Percentiles rank a stretch among this genome's conserved stretches.
Conservation (phyloP, 2,113 vertebrate species). For the Bungarus multicinctus region DNA sequence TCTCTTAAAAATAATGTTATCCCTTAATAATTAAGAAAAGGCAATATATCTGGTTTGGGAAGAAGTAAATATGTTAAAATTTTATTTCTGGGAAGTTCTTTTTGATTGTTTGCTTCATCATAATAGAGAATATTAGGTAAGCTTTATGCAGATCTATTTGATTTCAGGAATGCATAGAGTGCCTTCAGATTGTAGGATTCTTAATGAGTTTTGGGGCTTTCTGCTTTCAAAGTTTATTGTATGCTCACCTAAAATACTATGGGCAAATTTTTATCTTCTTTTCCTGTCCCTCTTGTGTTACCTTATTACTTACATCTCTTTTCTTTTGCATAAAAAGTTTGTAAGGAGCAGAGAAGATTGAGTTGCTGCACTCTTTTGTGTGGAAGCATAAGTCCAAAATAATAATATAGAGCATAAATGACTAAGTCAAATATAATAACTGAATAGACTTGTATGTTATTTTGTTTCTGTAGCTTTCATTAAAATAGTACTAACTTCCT, state of each 20-base stretch:
- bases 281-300: neutral
- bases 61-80: neutral
- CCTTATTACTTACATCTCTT: neutral
- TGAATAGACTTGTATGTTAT: neutral
- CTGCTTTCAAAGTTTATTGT: neutral
- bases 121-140: neutral
- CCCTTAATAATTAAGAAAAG: neutral
- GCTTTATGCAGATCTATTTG: neutral
- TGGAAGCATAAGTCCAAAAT: neutral
- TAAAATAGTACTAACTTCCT: neutral
- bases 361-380: neutral
- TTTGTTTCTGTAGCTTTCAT: neutral
- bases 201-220: neutral
- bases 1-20: neutral
- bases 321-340: neutral
- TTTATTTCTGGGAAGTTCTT: neutral
- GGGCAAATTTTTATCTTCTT: neutral
- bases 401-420: neutral
- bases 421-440: neutral
- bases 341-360: neutral
- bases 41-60: neutral
- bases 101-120: neutral
- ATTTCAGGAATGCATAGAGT: neutral
- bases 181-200: neutral
- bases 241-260: neutral